phyloP scores from a whole-genome alignment of 2,888 invertebrate genomes.

The Liodrosophila aerea region DNA sequence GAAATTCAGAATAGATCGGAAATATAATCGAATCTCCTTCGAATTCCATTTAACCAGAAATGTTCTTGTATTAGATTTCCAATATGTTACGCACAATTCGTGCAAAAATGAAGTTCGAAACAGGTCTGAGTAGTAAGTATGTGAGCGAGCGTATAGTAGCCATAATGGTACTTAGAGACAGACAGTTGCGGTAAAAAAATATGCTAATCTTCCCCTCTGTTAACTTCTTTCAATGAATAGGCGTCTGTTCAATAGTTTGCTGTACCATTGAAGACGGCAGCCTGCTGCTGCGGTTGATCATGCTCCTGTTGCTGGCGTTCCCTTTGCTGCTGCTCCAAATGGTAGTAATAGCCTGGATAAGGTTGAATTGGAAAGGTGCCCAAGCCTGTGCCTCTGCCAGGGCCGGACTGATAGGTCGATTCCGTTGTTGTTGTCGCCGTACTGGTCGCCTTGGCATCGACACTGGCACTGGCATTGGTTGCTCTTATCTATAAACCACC shows the following conservation, averaged over 20 bases:
- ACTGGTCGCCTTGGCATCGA: conserved; percentile 50
- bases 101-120: too few relatives aligned
- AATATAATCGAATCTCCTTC: too few relatives aligned
- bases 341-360: conserved; percentile 56
- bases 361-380: conserved; percentile 32
- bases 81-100: too few relatives aligned
- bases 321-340: conserved; percentile 40
- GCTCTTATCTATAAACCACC: conserved; percentile 81
- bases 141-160: conserved; percentile 38
- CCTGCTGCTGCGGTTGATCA: conserved; percentile 32
- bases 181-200: conserved; percentile 30
- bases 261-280: conserved; percentile 36
- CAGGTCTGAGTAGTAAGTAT: too few relatives aligned
- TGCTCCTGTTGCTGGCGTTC: conserved; percentile 33
- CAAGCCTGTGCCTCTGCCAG: conserved; percentile 11
- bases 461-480: conserved; percentile 57
- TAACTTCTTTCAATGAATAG: conserved; percentile 48
- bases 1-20: too few relatives aligned
- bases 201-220: neutral
- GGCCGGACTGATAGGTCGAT: conserved; percentile 32
- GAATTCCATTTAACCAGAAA: too few relatives aligned
- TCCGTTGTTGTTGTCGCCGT: conserved; percentile 36
- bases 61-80: too few relatives aligned
- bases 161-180: conserved; percentile 54
- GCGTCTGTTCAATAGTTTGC: conserved; percentile 45